Evolutionary conservation across 2,888 invertebrate species (phyloP), one percentile per base, ranked within the genome.

Genomic region (Lycophotia porphyrea): DNA sequence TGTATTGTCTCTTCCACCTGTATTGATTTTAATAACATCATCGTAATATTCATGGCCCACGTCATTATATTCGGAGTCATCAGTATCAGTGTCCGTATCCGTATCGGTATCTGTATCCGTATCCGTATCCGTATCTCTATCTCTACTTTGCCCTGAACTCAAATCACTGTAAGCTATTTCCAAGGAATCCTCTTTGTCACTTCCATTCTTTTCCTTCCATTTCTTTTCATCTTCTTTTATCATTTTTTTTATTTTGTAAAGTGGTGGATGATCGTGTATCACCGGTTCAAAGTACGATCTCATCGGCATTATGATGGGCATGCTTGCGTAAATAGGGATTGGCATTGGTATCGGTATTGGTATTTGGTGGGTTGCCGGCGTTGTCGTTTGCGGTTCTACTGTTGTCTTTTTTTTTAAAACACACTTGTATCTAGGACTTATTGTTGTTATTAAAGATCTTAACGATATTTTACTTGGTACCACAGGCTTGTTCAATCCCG

Each of bases 241-340:
- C 84, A 94, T 85, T 61, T 86, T 82, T 68, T 85, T 90, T 31
- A 96, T 92, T 52, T 90, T 80, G 21, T 89, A 61, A 1, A 92
- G 60, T 0, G 95, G 93, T 1, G 96, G 96, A 74, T 96, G 96
- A 58, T 95, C 86, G 64, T 95, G 96, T 7, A 89, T 80, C 7
- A 95, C 94, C 0, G 92, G 93, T 75, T 95, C 95, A 79, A 84
- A 96, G 39, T 91, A 91, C 0, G 93, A 84, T 39, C 83, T 90
- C 52, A 90, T 93, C 9, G 93, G 94, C 1, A 94, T 63, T 3
- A 94, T 74, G 1, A 94, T 36, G 1, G 95, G 93, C 1, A 80
- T 18, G 61, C 78, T 76, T 42, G 82, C 78, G 11, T 79, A 84
- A 2, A 83, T 44, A n/a, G 85, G 78, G 15, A 86, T 69, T 63